Evolutionary conservation across 2,113 vertebrate species (phyloP), one percentile per base, ranked within the genome.

Genomic region (Athene cunicularia): DNA sequence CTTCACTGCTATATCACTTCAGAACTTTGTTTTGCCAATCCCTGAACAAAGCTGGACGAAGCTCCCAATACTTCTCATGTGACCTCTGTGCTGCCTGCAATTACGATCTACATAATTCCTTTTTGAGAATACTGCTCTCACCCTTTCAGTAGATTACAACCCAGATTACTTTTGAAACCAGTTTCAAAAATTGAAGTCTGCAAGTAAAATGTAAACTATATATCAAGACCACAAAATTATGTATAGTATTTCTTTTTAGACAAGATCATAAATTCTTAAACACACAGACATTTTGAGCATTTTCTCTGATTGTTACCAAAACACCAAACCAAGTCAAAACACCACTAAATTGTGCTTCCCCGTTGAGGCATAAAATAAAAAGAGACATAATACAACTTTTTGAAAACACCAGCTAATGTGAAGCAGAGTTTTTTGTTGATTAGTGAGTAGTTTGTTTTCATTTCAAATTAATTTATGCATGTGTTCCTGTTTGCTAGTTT

Each of bases 1-100:
- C 63, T 94, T 95, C 67, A 88, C 43, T 80, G 55, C 76, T 93
- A 88, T 55, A 74, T 71, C 95, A 90, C 60, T 72, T 94, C 55
- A 79, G 62, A 86, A 88, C 58, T 67, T 77, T 50, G 50, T 56
- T 91, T 66, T 71, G 50, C 39, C 74, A 84, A 47, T 63, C 45
- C 17, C 64, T n/a, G 39, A 94, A 77, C 72, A 95, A 96, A 81
- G 19, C 28, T 80, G 33, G 47, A 58, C 92, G 77, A 94, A 96
- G 63, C 15, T 93, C 55, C 26, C 28, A 28, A 14, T 45, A 74
- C 15, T 66, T 67, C 66, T 56, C 53, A 60, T 18, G n/a, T 81
- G 68, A 95, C 60, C 64, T 95, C 72, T 79, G 45, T 26, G 33
- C 68, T 86, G 62, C 33, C 47, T 64, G 50, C 32, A 64, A 95